Conservation (phyloP, 2,888 invertebrate genomes). For the Stenoptilia bipunctidactyla region DNA sequence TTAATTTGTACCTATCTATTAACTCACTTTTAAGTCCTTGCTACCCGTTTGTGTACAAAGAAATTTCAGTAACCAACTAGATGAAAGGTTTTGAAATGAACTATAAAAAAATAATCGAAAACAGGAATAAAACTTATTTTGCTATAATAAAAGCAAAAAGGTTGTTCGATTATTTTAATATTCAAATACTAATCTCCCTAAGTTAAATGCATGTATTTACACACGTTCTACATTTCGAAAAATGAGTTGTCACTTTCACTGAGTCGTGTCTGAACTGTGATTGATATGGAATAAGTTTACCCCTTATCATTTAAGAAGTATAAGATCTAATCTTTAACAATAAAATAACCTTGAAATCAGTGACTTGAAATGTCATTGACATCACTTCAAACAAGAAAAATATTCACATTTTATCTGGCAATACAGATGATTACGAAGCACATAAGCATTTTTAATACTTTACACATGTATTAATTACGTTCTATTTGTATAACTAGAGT, state of each 20-base stretch:
- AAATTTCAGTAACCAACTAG: constrained; percentile 54
- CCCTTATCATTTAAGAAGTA: constrained; percentile 26
- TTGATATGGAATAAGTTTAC: constrained; percentile 1
- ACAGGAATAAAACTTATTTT: constrained; percentile 50
- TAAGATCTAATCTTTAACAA: constrained; percentile 61
- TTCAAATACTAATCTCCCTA: constrained; percentile 52
- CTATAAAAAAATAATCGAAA: constrained; percentile 48
- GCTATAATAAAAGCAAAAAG: constrained; percentile 56
- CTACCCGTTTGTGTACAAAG: constrained; percentile 64
- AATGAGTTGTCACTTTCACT: constrained; percentile 40
- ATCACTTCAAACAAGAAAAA: constrained; percentile 63
- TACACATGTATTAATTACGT: constrained; percentile 34
- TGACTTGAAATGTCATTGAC: constrained; percentile 66
- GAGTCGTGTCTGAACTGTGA: not conserved
- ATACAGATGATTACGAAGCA: constrained; percentile 64
- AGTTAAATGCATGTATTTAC: constrained; percentile 64
- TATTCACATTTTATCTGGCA: constrained; percentile 72
- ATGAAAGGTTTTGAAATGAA: constrained; percentile 53
- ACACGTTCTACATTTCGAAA: constrained; percentile 45
- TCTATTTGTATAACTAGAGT: constrained; percentile 55
- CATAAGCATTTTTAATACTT: constrained; percentile 49
- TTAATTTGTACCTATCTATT: constrained; percentile 55
- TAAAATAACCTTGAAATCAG: constrained; percentile 62
- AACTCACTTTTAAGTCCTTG: constrained; percentile 38
- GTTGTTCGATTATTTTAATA: constrained; percentile 48